phyloP scores from a whole-genome alignment of 2,113 vertebrate genomes.

The Athene cunicularia region DNA sequence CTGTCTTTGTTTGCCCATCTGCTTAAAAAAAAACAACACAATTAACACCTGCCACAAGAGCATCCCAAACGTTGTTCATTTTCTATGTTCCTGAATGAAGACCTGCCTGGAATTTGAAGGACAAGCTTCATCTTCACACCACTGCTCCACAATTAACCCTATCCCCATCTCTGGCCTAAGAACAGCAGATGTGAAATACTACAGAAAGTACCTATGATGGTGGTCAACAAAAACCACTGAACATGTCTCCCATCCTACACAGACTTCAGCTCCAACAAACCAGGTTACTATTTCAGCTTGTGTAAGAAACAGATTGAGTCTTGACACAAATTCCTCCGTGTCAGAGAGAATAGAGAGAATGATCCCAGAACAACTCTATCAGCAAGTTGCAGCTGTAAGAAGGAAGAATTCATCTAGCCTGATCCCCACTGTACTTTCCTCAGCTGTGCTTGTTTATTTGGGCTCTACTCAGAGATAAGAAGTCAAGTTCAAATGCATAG shows the following conservation, averaged over 20 bases:
- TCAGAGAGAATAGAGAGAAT: not conserved
- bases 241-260: rapidly evolving
- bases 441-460: conserved; percentile 8
- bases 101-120: not conserved
- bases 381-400: not conserved
- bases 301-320: not conserved
- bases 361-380: not conserved
- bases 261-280: not conserved
- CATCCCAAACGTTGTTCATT: not conserved
- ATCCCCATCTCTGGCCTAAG: not conserved
- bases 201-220: not conserved
- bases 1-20: not conserved
- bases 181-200: not conserved
- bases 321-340: not conserved
- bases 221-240: not conserved
- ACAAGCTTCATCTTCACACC: not conserved
- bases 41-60: not conserved
- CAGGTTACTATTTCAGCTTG: not conserved
- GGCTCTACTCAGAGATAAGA: not conserved
- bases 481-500: not conserved
- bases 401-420: not conserved
- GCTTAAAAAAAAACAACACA: not conserved
- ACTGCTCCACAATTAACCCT: not conserved
- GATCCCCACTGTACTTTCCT: not conserved
- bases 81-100: not conserved